Percentiles rank a stretch among this genome's conserved stretches.
These are phyloP conservation scores for Monochamus alternatus DNA, from an alignment of 2,888 invertebrate genomes.

Conservation along the genomic window DNA sequence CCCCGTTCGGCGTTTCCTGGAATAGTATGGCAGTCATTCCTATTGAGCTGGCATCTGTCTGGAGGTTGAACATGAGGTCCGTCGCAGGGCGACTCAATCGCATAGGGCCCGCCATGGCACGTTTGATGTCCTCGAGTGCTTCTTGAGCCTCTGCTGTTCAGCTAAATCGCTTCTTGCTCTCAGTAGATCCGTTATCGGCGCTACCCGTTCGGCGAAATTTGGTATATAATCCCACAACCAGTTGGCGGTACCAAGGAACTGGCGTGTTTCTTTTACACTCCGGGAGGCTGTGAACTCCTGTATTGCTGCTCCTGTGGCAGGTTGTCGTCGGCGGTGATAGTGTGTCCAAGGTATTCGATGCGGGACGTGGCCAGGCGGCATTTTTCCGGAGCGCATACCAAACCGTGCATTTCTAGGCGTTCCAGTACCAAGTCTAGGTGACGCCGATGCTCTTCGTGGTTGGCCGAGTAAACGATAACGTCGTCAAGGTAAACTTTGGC, in stretches of 20 bases:
- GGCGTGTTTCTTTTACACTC: conserved; percentile 43
- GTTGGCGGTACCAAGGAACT: conserved; percentile 56
- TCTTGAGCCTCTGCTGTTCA: conserved; percentile 43
- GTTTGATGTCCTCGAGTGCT: no score
- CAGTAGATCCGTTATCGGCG: no score
- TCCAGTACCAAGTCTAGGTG: no score
- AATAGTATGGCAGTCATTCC: conserved; percentile 52
- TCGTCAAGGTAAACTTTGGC: no score
- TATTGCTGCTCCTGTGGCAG: no score
- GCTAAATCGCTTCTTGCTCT: no score
- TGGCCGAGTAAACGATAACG: conserved; percentile 61
- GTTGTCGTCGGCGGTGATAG: no score
- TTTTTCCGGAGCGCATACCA: conserved; percentile 42
- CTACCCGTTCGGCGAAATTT: no score
- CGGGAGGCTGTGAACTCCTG: conserved; percentile 8
- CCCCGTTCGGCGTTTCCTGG: not conserved
- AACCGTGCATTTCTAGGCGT: conserved; percentile 43
- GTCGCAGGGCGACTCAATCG: no score
- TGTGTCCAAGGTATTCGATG: conserved; percentile 42
- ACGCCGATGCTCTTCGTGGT: conserved; percentile 55
- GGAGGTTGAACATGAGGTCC: conserved; percentile 45
- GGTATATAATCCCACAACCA: no score
- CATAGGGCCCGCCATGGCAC: no score
- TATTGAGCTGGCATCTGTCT: conserved; percentile 47
- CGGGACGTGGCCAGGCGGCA: conserved; percentile 41